Evolutionary conservation across 2,113 vertebrate genomes (phyloP).

Genomic region (Megaceryle maxima): DNA sequence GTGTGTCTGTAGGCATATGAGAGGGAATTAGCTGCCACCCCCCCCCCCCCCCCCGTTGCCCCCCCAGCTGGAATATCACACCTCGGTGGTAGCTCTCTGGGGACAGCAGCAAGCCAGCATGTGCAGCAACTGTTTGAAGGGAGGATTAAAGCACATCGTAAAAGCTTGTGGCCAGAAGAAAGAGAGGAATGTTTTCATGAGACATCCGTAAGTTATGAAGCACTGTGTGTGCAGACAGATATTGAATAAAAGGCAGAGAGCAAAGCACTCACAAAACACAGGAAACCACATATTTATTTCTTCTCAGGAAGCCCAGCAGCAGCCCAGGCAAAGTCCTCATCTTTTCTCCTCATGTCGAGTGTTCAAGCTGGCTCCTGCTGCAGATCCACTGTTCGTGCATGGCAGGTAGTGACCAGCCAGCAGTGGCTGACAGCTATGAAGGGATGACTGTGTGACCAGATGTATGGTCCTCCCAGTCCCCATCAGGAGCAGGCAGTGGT

Average conservation of each 20-base stretch:
- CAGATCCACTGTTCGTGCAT: background rate
- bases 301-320: background rate
- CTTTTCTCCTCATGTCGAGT: background rate
- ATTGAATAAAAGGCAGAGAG: conserved; percentile 19
- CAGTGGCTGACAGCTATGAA: background rate
- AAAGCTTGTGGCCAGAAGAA: conserved; percentile 48
- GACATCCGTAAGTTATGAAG: conserved; percentile 1
- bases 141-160: conserved; percentile 39
- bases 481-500: background rate
- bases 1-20: background rate
- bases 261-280: background rate
- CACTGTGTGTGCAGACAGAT: conserved; percentile 25
- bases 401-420: background rate
- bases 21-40: background rate
- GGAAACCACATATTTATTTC: conserved; percentile 56
- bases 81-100: background rate
- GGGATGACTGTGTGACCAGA: background rate
- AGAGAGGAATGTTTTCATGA: conserved; percentile 60
- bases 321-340: background rate
- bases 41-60: background rate
- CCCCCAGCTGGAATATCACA: conserved; percentile 32
- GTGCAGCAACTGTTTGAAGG: conserved; percentile 55
- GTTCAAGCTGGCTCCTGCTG: background rate
- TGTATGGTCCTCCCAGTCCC: background rate
- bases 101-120: background rate